Base-by-base conservation (phyloP, 2,797 vertebrate genomes). In the Brotula barbata region DNA sequence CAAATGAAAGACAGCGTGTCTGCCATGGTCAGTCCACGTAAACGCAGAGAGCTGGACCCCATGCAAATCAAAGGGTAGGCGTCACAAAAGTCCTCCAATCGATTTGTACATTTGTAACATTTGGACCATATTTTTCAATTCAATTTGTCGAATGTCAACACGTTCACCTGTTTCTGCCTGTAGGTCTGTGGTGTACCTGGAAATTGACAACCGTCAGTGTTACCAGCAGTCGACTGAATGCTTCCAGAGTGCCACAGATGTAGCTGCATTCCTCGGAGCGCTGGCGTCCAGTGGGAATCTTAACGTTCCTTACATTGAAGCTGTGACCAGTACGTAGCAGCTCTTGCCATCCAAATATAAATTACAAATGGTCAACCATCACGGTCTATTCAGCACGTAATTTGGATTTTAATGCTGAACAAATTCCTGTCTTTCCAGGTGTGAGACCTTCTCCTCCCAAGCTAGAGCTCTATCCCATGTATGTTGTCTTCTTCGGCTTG, bases 141-240 rank as follows among this genome's bases (percentile, higher is more conserved):
- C 9, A 45, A 9, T n/a, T 6, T 7, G 1, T 34, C 15, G 16
- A 28, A 40, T 50, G 13, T 37, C 58, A 42, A 64, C 25, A 5
- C 52, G 45, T 60, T 0, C 4, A 12, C 3, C 19, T 1, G 1
- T 68, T 49, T 75, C 16, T 64, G 16, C 55, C 19, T 44, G 15
- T 49, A 90, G 85, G 33, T 98, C 97, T 19, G 91, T 99, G 2
- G 95, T 99, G 22, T 95, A 97, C 79, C 84, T 99, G 87, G 97
- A 99, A 86, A 98, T 99, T 0, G 97, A 99, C 88, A 99, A 99
- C 85, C 94, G 97, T 2, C 97, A 99, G 70, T 99, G 97, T 37
- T 92, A 95, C 78, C 95, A 97, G 81, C 93, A 95, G 0, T 97
- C 95, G 0, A 89, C 91, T 0, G 96, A 98, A 65, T 99, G 97